These are phyloP conservation scores for Epinotia brunnichana DNA, from an alignment of 2,888 invertebrate species.

Conservation along the genomic window DNA sequence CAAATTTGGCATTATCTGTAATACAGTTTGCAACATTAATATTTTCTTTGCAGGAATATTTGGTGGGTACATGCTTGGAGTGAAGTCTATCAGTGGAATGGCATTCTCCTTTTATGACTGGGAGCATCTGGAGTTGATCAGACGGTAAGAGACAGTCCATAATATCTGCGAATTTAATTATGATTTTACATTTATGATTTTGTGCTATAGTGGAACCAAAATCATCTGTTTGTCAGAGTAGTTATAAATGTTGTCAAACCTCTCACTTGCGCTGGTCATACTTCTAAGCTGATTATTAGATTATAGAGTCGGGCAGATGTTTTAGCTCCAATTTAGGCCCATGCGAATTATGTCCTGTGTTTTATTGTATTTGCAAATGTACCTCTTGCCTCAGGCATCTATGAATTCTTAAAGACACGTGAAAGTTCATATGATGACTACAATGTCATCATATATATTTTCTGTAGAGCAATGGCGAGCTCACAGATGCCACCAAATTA, in stretches of 20 bases:
- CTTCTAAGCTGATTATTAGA: not conserved
- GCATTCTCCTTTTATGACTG: constrained; percentile 99
- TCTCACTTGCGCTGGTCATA: not conserved
- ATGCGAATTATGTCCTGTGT: not conserved
- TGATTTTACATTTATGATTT: not conserved
- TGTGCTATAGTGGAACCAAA: not conserved
- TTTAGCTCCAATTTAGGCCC: not conserved
- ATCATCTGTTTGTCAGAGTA: not conserved
- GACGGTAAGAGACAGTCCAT: constrained; percentile 74
- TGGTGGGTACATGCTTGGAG: constrained; percentile 95
- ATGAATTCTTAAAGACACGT: not conserved
- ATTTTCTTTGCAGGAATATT: constrained; percentile 88
- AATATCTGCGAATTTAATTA: not conserved
- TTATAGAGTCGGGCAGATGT: not conserved
- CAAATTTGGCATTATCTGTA: not conserved
- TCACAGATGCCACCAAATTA: not conserved
- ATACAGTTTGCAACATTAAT: constrained; percentile 16
- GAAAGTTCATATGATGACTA: no score
- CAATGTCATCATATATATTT: no score
- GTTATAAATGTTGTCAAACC: not conserved
- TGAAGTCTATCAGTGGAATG: constrained; percentile 95
- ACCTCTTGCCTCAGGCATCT: no score
- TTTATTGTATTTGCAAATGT: not conserved
- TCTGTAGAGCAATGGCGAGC: no score
- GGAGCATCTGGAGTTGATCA: constrained; percentile 95